Percentiles rank a stretch among this genome's conserved stretches.
Evolutionary conservation across 2,888 invertebrate species (phyloP).

Genomic region (Machimus atricapillus): DNA sequence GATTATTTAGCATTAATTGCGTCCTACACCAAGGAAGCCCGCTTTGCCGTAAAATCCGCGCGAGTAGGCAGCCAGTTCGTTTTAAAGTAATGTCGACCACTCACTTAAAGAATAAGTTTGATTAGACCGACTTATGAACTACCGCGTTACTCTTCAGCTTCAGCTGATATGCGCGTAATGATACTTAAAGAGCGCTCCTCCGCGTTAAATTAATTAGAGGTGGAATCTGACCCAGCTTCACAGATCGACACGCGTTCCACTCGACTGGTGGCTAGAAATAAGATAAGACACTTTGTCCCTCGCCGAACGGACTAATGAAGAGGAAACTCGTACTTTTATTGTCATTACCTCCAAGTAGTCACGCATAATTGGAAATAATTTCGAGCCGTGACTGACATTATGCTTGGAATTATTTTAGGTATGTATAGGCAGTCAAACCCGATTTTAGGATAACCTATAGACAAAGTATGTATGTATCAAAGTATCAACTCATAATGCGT

Average conservation of each 20-base stretch:
- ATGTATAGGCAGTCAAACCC: no score
- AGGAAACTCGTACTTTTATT: not conserved
- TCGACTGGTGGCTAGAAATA: not conserved
- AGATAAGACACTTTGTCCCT: not conserved
- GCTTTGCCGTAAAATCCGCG: not conserved
- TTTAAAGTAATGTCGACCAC: conserved; percentile 25
- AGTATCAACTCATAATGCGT: no score
- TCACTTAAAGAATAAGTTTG: conserved; percentile 18
- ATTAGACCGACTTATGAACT: conserved; percentile 23
- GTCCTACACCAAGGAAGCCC: not conserved
- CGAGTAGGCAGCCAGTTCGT: conserved; percentile 8
- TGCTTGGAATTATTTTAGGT: no score
- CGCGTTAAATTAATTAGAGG: not conserved
- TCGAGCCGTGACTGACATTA: not conserved
- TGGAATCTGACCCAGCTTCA: not conserved
- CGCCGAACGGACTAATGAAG: not conserved
- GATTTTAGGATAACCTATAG: no score
- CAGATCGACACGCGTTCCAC: not conserved
- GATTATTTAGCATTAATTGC: conserved; percentile 31
- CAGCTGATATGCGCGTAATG: not conserved
- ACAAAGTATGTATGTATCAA: no score
- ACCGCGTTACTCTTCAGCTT: conserved; percentile 8
- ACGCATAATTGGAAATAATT: not conserved
- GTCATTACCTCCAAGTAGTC: not conserved
- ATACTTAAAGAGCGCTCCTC: not conserved